phyloP scores from a whole-genome alignment of 2,888 invertebrate genomes.

The Cephus spinipes region DNA sequence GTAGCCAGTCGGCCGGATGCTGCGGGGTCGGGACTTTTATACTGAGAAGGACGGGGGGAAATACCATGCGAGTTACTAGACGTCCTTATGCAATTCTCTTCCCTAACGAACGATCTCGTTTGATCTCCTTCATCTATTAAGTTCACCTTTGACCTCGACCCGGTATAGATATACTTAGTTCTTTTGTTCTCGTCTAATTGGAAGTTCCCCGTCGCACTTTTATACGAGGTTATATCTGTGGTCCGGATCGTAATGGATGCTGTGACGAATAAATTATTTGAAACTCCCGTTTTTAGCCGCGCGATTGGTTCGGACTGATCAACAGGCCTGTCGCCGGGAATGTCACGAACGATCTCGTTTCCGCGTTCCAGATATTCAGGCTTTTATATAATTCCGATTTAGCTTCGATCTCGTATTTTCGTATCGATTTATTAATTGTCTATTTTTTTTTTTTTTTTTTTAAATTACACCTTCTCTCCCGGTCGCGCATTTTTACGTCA shows the following conservation, averaged over 20 bases:
- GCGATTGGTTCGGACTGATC: background rate
- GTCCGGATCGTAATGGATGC: background rate
- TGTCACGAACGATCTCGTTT: background rate
- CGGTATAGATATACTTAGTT: background rate
- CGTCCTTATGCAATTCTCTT: background rate
- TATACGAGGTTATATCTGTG: background rate
- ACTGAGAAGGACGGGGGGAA: too few species aligned
- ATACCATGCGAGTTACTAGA: too few species aligned
- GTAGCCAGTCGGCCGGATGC: too few species aligned
- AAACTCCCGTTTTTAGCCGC: background rate
- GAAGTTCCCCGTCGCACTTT: background rate
- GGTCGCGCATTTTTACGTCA: background rate
- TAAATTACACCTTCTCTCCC: accelerated
- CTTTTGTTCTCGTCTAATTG: background rate
- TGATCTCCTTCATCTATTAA: background rate
- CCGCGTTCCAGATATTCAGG: background rate
- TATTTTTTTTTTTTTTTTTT: background rate
- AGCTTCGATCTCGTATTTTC: background rate
- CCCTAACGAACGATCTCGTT: background rate
- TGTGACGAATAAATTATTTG: background rate
- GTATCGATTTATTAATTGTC: background rate
- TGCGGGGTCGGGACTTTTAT: too few species aligned
- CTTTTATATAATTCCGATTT: background rate
- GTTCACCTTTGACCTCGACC: background rate
- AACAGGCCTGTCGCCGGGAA: background rate